Evolutionary conservation across 2,888 invertebrate species (phyloP), one percentile per base, ranked within the genome.

Genomic region (Eristalis intricaria): DNA sequence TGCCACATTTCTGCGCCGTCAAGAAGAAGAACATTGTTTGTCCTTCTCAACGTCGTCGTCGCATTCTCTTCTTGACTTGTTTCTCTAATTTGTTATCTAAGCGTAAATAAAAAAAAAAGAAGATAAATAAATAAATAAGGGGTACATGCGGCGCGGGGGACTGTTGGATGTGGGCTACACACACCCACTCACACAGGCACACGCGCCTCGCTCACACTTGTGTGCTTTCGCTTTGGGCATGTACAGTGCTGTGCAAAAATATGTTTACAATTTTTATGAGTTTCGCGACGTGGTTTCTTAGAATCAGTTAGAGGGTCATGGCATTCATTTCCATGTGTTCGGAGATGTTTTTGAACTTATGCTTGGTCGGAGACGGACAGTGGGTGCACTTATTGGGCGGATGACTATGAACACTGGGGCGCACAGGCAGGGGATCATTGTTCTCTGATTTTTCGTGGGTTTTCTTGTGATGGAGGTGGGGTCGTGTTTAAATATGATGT

Each of bases 61-160:
- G 29, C 43, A n/a, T 19, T 68, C 26, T 69, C 68, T 23, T 26
- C 43, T 15, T 4, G 23, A 11, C 7, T n/a, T 58, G 69, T 56
- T 82, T 66, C 60, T 71, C 64, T 70, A 70, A 81, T 76, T 81
- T 74, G 61, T 69, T 74, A 74, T 74, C 81, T 69, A 69, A 81
- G 64, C 58, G 43, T 43, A 65, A 70, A 66, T 65, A 76, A 75
- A 76, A 76, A 73, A 66, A 75, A 76, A 76, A 73, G 43, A 38
- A 19, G 29, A 76, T 76, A 82, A 69, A 82, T 82, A 82, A 75
- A 80, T 66, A 61, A 81, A 81, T 50, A 81, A 82, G 8, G 50
- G 26, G 60, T 19, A 58, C 4, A 56, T 15, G 35, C 50, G 13
- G 32, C 13, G 35, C n/a, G 26, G 26, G 60, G 22, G 23, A n/a